phyloP scores from a whole-genome alignment of 2,888 invertebrate genomes.

The Campoletis raptor region DNA sequence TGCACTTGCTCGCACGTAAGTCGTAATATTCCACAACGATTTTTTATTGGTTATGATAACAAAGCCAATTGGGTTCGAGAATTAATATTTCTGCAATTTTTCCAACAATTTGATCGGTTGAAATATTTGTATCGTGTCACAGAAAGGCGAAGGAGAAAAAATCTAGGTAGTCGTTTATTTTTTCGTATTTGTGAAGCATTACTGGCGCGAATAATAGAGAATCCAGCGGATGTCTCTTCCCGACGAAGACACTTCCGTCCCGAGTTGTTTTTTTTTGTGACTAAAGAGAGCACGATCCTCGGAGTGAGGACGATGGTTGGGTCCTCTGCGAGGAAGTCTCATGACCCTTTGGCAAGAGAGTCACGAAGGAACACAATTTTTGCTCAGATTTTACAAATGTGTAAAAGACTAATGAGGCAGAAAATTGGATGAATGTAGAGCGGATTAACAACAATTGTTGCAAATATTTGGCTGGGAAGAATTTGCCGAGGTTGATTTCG shows the following conservation, averaged over 20 bases:
- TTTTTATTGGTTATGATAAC: neutral
- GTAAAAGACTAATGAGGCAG: neutral
- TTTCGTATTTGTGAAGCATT: neutral
- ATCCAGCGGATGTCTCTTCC: slow-evolving; percentile 23
- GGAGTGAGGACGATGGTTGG: slow-evolving; percentile 34
- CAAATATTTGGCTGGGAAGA: neutral
- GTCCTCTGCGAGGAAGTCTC: slow-evolving; percentile 59
- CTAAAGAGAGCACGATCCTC: slow-evolving; percentile 19
- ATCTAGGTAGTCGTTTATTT: neutral
- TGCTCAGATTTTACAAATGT: neutral
- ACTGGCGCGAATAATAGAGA: slow-evolving; percentile 33
- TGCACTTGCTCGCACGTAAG: neutral
- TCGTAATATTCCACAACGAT: too few relatives aligned
- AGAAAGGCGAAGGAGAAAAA: neutral
- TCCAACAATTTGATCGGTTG: neutral
- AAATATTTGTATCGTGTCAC: neutral
- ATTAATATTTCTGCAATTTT: neutral
- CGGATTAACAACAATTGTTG: neutral
- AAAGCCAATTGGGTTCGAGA: neutral
- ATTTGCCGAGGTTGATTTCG: slow-evolving; percentile 27
- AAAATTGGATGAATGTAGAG: neutral
- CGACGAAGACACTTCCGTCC: slow-evolving; percentile 14
- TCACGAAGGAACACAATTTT: neutral
- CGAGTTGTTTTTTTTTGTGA: slow-evolving; percentile 2
- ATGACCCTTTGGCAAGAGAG: slow-evolving; percentile 51